Percentiles rank a stretch among this genome's conserved stretches.
These are phyloP conservation scores for Myanophis thanlyinensis DNA, from an alignment of 2,113 vertebrate genomes.

Conservation along the genomic window DNA sequence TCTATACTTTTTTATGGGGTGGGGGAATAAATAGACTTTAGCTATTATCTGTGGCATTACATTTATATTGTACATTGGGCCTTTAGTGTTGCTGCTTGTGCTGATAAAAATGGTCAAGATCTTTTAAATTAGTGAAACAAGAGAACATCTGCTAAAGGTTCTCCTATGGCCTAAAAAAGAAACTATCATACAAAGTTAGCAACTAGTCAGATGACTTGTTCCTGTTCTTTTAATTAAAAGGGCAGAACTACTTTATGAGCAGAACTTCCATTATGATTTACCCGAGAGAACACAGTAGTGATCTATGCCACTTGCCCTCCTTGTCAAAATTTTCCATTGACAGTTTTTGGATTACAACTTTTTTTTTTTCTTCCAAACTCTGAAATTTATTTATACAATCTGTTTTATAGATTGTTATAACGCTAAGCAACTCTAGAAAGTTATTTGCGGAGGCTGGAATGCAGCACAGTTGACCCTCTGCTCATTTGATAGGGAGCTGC, in stretches of 20 bases:
- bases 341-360: not conserved
- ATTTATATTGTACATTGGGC: not conserved
- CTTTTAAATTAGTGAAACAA: not conserved
- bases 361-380: not conserved
- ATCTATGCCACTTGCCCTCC: not conserved
- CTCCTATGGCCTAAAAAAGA: not conserved
- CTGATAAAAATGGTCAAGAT: not conserved
- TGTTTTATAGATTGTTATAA: not conserved
- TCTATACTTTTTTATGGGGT: not conserved
- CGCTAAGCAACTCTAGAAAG: not conserved
- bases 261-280: not conserved
- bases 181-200: not conserved
- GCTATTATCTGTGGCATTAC: not conserved
- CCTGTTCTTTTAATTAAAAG: not conserved
- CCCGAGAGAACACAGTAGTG: not conserved
- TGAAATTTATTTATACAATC: not conserved
- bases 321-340: not conserved
- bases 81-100: not conserved
- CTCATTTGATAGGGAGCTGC: not conserved
- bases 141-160: not conserved
- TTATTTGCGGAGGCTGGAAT: not conserved
- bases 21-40: not conserved
- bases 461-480: not conserved
- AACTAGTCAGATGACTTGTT: not conserved
- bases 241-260: not conserved